Evolutionary conservation across 2,113 vertebrate genomes (phyloP).

Genomic region (Semnornis frantzii): DNA sequence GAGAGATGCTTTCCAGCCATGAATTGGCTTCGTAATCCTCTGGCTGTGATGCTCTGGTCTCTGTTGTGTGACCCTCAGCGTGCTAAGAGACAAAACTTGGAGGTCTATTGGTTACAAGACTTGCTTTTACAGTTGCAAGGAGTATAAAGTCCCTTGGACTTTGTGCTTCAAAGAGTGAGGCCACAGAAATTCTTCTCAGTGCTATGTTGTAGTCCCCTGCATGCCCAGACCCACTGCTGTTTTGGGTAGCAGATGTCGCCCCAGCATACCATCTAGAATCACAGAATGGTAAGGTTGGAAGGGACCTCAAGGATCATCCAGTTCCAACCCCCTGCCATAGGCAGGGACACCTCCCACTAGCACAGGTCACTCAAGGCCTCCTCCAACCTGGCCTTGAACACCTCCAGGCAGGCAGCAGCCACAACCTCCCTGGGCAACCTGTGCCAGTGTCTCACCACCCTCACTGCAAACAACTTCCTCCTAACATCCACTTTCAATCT

Average conservation of each 20-base stretch:
- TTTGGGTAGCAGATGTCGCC: not conserved
- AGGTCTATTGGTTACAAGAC: not conserved
- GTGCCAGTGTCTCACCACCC: too few relatives aligned
- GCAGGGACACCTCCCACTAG: too few relatives aligned
- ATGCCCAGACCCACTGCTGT: fast-evolving
- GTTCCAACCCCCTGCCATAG: too few relatives aligned
- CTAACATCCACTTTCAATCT: too few relatives aligned
- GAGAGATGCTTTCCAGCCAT: not conserved
- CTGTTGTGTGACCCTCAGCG: fast-evolving
- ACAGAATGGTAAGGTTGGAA: too few relatives aligned
- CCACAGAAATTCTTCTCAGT: not conserved
- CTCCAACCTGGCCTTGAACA: too few relatives aligned
- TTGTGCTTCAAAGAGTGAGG: not conserved
- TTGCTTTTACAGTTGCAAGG: not conserved
- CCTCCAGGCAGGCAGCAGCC: too few relatives aligned
- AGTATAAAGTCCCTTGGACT: not conserved
- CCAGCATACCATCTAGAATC: fast-evolving
- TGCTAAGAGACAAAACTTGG: not conserved
- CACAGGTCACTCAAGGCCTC: too few relatives aligned
- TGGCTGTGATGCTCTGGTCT: not conserved
- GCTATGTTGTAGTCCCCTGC: fast-evolving
- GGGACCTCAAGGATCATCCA: too few relatives aligned
- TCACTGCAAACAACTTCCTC: too few relatives aligned
- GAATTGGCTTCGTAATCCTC: not conserved
- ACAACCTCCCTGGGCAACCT: too few relatives aligned